Evolutionary conservation across 1,140 invertebrate genomes (phyloP).

Genomic region (Drosophila albomicans): DNA sequence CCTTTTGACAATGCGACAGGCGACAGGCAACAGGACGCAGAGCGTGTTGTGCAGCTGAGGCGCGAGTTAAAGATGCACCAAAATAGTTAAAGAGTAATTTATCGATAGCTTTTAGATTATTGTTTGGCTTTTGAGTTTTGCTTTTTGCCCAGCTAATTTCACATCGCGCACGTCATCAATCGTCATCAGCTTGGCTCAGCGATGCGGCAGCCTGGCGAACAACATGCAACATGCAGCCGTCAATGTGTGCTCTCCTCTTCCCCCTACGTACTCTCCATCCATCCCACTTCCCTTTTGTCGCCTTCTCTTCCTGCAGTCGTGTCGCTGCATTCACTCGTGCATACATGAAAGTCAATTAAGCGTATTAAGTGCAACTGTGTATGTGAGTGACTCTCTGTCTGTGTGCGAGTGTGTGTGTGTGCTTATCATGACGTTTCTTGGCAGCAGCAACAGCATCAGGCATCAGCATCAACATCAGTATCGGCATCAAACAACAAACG

Average conservation of each 20-base stretch:
- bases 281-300: slow-evolving; percentile 52
- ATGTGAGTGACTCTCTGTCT: slow-evolving; percentile 18
- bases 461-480: too few relatives aligned
- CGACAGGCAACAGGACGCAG: not conserved
- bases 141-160: slow-evolving; percentile 42
- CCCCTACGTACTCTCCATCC: not conserved
- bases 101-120: slow-evolving; percentile 8
- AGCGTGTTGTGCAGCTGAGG: not conserved
- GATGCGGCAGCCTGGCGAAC: slow-evolving; percentile 58
- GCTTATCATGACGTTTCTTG: slow-evolving; percentile 77
- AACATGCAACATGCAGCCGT: slow-evolving; percentile 48
- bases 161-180: slow-evolving; percentile 54
- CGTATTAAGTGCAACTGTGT: slow-evolving; percentile 74
- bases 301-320: slow-evolving; percentile 32
- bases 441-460: slow-evolving; percentile 20
- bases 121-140: not conserved
- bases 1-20: slow-evolving; percentile 22
- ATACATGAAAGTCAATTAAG: slow-evolving; percentile 81
- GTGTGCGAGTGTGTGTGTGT: slow-evolving; percentile 30
- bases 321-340: slow-evolving; percentile 77
- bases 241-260: slow-evolving; percentile 37
- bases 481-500: slow-evolving; percentile 70
- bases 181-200: slow-evolving; percentile 58
- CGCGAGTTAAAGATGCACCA: not conserved
- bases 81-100: not conserved